Evolutionary conservation across 2,797 vertebrate species (phyloP), one percentile per base, ranked within the genome.

Genomic region (Parauchenoglanis punctatus): DNA sequence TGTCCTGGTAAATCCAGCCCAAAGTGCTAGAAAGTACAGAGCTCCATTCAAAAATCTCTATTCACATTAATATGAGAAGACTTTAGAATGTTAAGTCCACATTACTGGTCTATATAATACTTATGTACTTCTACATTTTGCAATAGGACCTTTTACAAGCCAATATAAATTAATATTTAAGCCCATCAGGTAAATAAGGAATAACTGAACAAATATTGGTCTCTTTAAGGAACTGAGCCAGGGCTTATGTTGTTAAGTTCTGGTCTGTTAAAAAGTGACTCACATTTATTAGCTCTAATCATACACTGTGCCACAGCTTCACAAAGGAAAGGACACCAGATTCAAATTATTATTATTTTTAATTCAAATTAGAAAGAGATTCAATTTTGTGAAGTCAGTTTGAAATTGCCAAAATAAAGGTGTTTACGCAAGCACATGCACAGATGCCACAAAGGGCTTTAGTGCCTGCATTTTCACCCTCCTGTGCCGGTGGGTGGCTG

Each of bases 1-100:
- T 35, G 46, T 15, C 35, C 78, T 54, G 58, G 31, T 67, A 86
- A 87, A 89, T 80, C 40, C 58, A 82, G 52, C 28, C 31, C 28
- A 59, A 35, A 31, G 28, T 56, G 49, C 28, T 78, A 78, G n/a
- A 80, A 35, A 59, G 54, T 35, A 58, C 28, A 35, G 52, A 28
- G 17, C n/a, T 31, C 76, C 13, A 56, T 4, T 10, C 35, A 35
- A 80, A 80, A 40, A 80, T 56, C 44, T 75, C 44, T 52, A 28
- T 11, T 20, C 76, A 18, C n/a, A 56, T 13, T 56, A 77, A 56
- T 78, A 31, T 25, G 11, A 76, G 73, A 12, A 76, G 12, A n/a
- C 23, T n/a, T 75, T n/a, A 12, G 23, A 75, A 75, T 75, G 25
- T 49, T 75, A 3, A 13, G 23, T n/a, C 15, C 23, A 75, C 49